Evolutionary conservation across 2,888 invertebrate species (phyloP).

Genomic region (Anthrax anthrax): DNA sequence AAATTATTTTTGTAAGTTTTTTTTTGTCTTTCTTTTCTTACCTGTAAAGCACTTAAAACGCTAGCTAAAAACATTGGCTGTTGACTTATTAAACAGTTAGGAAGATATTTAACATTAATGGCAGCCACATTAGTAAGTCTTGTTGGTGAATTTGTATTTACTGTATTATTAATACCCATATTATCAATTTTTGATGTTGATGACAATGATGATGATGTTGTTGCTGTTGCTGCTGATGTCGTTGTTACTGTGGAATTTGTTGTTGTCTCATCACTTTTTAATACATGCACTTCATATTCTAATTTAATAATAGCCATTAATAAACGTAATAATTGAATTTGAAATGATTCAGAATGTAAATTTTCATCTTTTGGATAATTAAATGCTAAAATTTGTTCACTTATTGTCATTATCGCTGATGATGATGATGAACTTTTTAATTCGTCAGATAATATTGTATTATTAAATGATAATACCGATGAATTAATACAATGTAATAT

Average conservation of each 20-base stretch:
- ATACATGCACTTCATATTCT: slow-evolving; percentile 51
- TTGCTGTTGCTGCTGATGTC: slow-evolving; percentile 20
- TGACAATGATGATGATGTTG: neutral
- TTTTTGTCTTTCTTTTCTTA: too few species aligned
- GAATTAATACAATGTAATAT: slow-evolving; percentile 67
- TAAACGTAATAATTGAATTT: slow-evolving; percentile 50
- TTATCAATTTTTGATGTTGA: slow-evolving; percentile 20
- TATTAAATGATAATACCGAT: slow-evolving; percentile 41
- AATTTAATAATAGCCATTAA: slow-evolving; percentile 57
- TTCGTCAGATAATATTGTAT: slow-evolving; percentile 11
- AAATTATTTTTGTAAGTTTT: too few species aligned
- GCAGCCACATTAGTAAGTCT: slow-evolving; percentile 25
- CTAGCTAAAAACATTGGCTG: slow-evolving; percentile 74
- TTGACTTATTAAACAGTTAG: slow-evolving; percentile 53
- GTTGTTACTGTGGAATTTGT: slow-evolving; percentile 12
- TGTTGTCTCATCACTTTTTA: slow-evolving; percentile 35
- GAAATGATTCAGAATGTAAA: slow-evolving; percentile 52
- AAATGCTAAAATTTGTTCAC: slow-evolving; percentile 58
- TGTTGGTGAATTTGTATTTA: slow-evolving; percentile 20
- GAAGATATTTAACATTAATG: slow-evolving; percentile 42
- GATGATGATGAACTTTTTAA: slow-evolving; percentile 10
- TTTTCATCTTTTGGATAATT: slow-evolving; percentile 52
- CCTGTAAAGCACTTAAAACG: slow-evolving; percentile 58
- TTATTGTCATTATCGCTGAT: slow-evolving; percentile 37
- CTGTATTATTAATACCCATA: neutral